phyloP scores from a whole-genome alignment of 2,113 vertebrate species.

The Cathartes aura region DNA sequence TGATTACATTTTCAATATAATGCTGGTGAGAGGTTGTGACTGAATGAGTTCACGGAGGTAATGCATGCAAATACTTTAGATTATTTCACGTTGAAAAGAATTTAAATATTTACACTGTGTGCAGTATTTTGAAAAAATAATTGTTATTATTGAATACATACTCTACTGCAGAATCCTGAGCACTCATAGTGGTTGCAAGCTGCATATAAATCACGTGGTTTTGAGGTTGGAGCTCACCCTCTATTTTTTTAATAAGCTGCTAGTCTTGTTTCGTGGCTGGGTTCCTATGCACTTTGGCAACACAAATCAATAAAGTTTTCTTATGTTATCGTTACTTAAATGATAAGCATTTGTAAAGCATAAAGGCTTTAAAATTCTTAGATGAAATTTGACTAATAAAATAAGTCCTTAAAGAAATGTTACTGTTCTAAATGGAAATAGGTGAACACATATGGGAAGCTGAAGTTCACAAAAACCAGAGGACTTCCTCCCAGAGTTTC shows the following conservation, averaged over 20 bases:
- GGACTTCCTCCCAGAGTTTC: background rate
- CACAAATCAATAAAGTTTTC: background rate
- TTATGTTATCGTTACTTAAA: background rate
- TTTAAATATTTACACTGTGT: background rate
- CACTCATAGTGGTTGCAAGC: background rate
- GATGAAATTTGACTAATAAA: background rate
- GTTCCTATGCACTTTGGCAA: background rate
- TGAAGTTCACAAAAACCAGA: background rate
- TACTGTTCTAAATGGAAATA: background rate
- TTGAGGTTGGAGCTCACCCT: background rate
- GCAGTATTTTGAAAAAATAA: background rate
- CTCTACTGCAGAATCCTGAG: background rate
- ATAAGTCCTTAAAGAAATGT: background rate
- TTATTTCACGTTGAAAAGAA: background rate
- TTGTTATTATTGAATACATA: background rate
- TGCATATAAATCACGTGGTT: background rate
- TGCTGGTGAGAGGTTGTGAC: background rate
- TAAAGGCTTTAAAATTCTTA: background rate
- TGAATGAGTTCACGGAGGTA: background rate
- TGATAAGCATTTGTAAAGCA: background rate
- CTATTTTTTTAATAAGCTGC: background rate
- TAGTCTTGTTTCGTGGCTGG: background rate
- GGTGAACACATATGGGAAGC: rapidly evolving
- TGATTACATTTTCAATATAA: background rate
- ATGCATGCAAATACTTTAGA: background rate